Percentiles rank a stretch among this genome's conserved stretches.
Conservation (phyloP, 2,797 vertebrate genomes). For the Sus cebifrons region DNA sequence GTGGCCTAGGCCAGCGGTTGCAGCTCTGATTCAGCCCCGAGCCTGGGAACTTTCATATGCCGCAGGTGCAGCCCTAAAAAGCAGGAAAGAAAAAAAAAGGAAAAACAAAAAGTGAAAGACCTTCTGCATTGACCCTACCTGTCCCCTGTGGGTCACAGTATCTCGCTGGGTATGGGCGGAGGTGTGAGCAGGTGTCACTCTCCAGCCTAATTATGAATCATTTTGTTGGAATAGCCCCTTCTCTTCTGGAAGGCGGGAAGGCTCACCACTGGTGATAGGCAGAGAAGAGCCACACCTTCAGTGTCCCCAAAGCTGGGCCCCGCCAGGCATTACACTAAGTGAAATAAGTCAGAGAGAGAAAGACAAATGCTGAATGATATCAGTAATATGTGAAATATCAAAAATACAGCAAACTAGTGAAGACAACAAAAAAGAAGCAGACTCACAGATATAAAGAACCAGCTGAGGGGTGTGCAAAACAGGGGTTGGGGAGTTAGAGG, state of each 20-base stretch:
- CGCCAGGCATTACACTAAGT: background rate
- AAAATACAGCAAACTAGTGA: background rate
- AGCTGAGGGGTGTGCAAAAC: background rate
- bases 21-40: no score
- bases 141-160: background rate
- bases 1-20: no score
- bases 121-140: background rate
- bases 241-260: background rate
- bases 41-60: no score
- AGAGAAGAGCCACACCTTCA: background rate
- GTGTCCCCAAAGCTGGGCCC: background rate
- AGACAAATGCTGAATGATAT: background rate
- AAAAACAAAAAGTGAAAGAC: background rate
- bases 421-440: background rate
- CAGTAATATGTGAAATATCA: background rate
- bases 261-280: background rate
- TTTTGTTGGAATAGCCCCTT: background rate
- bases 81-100: no score
- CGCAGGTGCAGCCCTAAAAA: no score
- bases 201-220: background rate
- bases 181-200: background rate
- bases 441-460: background rate
- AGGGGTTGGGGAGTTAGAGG: background rate
- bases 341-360: background rate
- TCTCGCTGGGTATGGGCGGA: background rate